Conservation (phyloP, 35 echinoderm and acorn worm genomes). For the Lytechinus pictus region DNA sequence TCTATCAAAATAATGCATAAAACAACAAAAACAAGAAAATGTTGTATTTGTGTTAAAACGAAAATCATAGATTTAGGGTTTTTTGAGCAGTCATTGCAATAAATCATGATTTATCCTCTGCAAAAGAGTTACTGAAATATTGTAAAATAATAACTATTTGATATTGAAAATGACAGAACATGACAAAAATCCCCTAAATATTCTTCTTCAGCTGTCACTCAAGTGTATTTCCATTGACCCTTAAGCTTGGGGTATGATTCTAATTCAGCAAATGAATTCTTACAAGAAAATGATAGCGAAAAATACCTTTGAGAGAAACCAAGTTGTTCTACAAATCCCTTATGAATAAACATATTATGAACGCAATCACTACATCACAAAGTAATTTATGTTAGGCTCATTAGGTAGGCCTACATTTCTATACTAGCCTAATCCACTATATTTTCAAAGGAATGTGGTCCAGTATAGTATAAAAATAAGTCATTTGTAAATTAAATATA, state of each 20-base stretch:
- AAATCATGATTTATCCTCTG: neutral
- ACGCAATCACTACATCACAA: neutral
- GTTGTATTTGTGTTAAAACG: no score
- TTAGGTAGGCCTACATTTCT: neutral
- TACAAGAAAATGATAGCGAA: neutral
- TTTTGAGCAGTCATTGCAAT: neutral
- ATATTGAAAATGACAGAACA: neutral
- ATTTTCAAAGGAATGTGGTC: neutral
- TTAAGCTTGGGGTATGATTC: neutral
- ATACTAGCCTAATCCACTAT: neutral
- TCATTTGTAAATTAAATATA: neutral
- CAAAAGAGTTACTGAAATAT: no score
- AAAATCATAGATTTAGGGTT: no score
- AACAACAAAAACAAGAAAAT: no score
- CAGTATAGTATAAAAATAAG: neutral
- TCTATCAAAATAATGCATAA: no score
- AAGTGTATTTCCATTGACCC: neutral
- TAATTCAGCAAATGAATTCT: neutral
- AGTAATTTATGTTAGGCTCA: neutral
- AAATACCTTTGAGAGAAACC: neutral
- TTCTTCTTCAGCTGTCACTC: neutral
- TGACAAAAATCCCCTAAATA: neutral
- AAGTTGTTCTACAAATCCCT: neutral
- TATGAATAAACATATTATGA: neutral
- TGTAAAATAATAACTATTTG: neutral